Base-by-base conservation (phyloP, 2,888 invertebrate genomes). In the Rhaphigaster nebulosa region DNA sequence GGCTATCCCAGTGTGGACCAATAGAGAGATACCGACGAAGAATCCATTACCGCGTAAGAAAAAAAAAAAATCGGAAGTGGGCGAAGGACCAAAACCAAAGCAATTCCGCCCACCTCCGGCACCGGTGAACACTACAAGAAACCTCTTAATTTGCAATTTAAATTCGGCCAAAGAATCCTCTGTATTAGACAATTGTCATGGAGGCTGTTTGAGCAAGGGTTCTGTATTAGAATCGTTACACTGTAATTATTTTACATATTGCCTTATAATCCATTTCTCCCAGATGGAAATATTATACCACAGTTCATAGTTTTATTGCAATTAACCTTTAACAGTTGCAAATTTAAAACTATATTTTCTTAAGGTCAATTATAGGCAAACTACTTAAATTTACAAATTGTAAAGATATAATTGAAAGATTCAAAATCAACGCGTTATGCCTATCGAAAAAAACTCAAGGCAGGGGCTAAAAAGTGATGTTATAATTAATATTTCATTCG, bases 121-220 rank as follows among this genome's bases (percentile, higher is more conserved):
- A 20, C 26, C 50, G 52, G 50, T 20, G 50, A 54, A 56, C 88
- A 88, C n/a, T 88, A 60, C 60, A 52, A 34, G 88, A 88, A 56
- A 60, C 56, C 52, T 88, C 88, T 56, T 88, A 34, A 88, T 88
- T 88, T 88, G 88, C 88, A 88, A 88, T 88, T 88, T 88, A 60
- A 56, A 88, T 88, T 56, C 60, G 50, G 50, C 87, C 87, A 34
- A 54, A 56, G 56, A 26, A 56, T 38, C 56, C 56, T 20, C 54
- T 38, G 23, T 56, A 38, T 34, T 1, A 56, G 52, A 60, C 88
- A 88, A 88, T 60, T 88, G 88, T 60, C 88, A 88, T 8, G 88
- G 60, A 52, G 15, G 3, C 34, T 34, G 34, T 87, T 54, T 54
- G 20, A 60, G 20, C 34, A 60, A 41, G 26, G 13, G 23, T 13